phyloP scores from a whole-genome alignment of 2,888 invertebrate species.

The Thymelicus acteon region DNA sequence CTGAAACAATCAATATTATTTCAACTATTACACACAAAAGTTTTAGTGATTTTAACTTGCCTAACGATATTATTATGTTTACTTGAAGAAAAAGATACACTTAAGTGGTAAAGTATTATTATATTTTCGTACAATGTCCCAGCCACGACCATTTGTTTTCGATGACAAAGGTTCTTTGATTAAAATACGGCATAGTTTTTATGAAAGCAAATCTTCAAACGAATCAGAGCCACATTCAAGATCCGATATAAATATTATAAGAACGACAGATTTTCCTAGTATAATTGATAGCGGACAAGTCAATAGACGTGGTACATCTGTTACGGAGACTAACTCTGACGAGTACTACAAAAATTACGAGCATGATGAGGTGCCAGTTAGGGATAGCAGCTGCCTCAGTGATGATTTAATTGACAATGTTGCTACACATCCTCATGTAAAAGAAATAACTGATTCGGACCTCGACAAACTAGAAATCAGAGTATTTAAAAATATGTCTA shows the following conservation, averaged over 20 bases:
- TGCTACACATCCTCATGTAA: slow-evolving; percentile 38
- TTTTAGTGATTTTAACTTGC: background rate
- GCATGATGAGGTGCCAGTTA: slow-evolving; percentile 66
- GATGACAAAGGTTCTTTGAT: slow-evolving; percentile 39
- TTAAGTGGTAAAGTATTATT: too few relatives aligned
- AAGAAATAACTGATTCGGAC: slow-evolving; percentile 60
- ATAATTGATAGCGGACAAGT: slow-evolving; percentile 32
- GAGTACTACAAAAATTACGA: slow-evolving; percentile 70
- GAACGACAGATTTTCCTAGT: slow-evolving; percentile 27
- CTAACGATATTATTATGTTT: too few relatives aligned
- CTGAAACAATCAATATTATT: background rate
- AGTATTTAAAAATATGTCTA: slow-evolving; percentile 61
- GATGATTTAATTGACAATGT: slow-evolving; percentile 43
- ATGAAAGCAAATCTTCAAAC: slow-evolving; percentile 41
- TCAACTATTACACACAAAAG: background rate
- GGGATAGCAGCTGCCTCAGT: slow-evolving; percentile 50
- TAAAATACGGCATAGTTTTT: slow-evolving; percentile 51
- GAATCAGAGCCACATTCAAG: slow-evolving; percentile 35
- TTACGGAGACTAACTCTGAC: background rate
- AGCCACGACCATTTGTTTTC: slow-evolving; percentile 4
- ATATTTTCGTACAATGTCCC: background rate
- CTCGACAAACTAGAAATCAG: slow-evolving; percentile 64
- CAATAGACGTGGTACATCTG: slow-evolving; percentile 9
- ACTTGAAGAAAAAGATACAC: too few relatives aligned
- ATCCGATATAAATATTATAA: slow-evolving; percentile 33